phyloP scores from a whole-genome alignment of 2,113 vertebrate species.

The Grantiella picta region DNA sequence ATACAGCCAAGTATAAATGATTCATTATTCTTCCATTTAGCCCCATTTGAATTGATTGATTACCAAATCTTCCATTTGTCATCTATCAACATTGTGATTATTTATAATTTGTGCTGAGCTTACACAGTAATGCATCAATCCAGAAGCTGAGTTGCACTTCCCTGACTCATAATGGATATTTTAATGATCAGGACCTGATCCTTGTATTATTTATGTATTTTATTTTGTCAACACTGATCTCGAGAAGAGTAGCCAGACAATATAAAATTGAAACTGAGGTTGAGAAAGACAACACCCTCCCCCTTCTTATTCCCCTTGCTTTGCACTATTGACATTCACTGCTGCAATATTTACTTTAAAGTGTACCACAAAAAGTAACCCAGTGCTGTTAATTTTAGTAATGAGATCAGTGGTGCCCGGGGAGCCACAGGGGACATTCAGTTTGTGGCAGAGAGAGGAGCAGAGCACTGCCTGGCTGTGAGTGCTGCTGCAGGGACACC shows the following conservation, averaged over 20 bases:
- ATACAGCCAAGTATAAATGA: slow-evolving; percentile 45
- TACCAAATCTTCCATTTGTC: slow-evolving; percentile 53
- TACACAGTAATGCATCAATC: slow-evolving; percentile 51
- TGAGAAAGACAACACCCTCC: background rate
- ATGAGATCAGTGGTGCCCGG: background rate
- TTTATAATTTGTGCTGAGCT: slow-evolving; percentile 74
- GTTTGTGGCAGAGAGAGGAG: background rate
- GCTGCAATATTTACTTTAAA: background rate
- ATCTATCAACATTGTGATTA: slow-evolving; percentile 61
- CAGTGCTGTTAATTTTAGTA: background rate
- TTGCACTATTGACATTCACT: background rate
- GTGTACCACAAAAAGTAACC: background rate
- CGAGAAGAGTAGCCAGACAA: slow-evolving; percentile 17
- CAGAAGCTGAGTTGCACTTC: slow-evolving; percentile 65
- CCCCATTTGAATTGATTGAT: slow-evolving; percentile 67
- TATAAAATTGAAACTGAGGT: background rate
- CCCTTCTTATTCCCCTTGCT: background rate
- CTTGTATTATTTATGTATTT: slow-evolving; percentile 20
- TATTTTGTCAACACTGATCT: slow-evolving; percentile 28
- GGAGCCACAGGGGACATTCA: background rate
- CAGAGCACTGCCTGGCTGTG: background rate
- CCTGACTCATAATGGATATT: slow-evolving; percentile 64
- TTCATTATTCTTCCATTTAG: slow-evolving; percentile 70
- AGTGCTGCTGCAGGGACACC: background rate
- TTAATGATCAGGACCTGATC: slow-evolving; percentile 41